Percentiles rank a stretch among this genome's conserved stretches.
These are phyloP conservation scores for Chlorospingus flavigularis DNA, from an alignment of 2,797 vertebrate species.

Conservation along the genomic window DNA sequence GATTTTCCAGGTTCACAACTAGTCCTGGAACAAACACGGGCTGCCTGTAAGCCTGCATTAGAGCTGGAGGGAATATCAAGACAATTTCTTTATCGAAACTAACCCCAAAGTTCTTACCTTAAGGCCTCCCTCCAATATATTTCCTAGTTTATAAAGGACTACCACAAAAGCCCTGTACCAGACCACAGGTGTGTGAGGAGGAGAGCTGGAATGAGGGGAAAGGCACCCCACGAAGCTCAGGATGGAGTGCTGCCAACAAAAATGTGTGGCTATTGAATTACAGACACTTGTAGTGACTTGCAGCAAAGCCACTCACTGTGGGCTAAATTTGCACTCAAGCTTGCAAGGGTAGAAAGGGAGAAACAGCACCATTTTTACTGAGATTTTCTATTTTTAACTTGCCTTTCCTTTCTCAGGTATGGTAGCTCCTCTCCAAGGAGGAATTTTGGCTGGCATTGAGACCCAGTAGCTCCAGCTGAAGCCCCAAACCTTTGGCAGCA, in stretches of 20 bases:
- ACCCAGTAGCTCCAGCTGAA: not conserved
- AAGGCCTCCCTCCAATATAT: not conserved
- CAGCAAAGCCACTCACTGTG: not conserved
- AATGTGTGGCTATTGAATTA: not conserved
- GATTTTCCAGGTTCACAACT: constrained; percentile 4
- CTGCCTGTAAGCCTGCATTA: not conserved
- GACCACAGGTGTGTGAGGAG: not conserved
- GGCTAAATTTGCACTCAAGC: not conserved
- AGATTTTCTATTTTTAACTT: not conserved
- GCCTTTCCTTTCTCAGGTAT: not conserved
- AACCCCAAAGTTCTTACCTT: not conserved
- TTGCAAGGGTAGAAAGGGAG: not conserved
- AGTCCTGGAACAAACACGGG: not conserved
- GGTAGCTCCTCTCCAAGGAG: not conserved
- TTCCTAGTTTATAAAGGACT: not conserved
- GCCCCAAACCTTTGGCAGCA: not conserved
- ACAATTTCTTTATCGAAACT: not conserved
- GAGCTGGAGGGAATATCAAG: not conserved
- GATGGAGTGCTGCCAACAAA: not conserved
- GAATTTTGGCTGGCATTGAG: not conserved
- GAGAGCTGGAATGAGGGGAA: not conserved
- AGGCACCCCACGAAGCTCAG: not conserved
- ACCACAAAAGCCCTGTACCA: not conserved
- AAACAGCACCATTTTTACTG: not conserved
- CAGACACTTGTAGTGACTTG: not conserved